These are phyloP conservation scores for Microctenopoma lineatum DNA, from an alignment of 2,797 vertebrate genomes.

Conservation along the genomic window DNA sequence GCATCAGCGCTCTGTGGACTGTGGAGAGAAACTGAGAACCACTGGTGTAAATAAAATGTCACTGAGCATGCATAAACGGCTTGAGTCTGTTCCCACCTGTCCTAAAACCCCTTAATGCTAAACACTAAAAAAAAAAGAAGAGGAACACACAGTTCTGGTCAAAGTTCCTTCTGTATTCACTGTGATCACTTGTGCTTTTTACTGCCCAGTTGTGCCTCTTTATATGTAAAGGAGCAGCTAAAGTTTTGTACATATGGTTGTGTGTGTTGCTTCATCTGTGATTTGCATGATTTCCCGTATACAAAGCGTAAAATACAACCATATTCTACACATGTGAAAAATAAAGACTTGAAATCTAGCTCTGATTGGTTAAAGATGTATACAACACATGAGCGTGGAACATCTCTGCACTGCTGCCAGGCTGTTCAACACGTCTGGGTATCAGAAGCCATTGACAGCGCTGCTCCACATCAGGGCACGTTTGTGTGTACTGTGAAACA, in stretches of 20 bases:
- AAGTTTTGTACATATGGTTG: too few species aligned
- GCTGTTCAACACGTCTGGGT: background rate
- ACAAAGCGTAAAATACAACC: too few species aligned
- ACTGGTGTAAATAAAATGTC: conserved; percentile 12
- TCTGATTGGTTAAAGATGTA: too few species aligned
- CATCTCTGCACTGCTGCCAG: background rate
- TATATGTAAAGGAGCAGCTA: too few species aligned
- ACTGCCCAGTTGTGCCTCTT: too few species aligned
- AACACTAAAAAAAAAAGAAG: background rate
- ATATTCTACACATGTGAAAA: too few species aligned
- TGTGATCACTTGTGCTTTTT: too few species aligned
- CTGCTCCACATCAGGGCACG: too few species aligned
- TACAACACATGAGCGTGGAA: background rate
- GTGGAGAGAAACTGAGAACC: conserved; percentile 11
- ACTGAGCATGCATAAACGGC: background rate
- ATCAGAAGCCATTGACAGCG: background rate
- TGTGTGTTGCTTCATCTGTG: too few species aligned
- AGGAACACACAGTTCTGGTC: background rate
- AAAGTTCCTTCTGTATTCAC: background rate
- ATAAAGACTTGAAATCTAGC: too few species aligned
- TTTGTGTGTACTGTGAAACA: background rate
- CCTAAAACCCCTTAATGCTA: background rate
- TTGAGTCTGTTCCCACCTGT: background rate
- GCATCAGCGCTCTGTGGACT: conserved; percentile 22
- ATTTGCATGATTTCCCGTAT: too few species aligned